Evolutionary conservation across 1,140 invertebrate genomes (phyloP), one percentile per base, ranked within the genome.

Genomic region (Heliconius nattereri): DNA sequence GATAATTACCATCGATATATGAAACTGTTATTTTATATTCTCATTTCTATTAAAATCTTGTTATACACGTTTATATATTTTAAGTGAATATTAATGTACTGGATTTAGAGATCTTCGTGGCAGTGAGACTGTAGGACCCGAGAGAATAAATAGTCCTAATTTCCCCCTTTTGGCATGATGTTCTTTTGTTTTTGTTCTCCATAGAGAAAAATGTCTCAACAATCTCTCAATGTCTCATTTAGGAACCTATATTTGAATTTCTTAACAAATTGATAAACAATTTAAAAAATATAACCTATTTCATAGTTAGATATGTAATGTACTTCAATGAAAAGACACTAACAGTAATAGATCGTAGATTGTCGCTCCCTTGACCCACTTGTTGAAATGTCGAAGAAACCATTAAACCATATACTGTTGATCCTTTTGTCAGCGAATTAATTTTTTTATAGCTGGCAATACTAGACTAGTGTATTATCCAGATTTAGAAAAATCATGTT

Each of bases 341-440:
- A 49, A 73, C 40, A 49, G 23, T 66, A 66, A 66, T 66, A 66
- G 60, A 66, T 66, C 60, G 60, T 66, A 66, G 60, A 37, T 37
- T 71, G 76, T 78, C 54, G 76, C 8, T 73, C 76, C 76, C 76
- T 78, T 78, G 76, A 78, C 76, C 76, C 71, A 78, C 71, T 78
- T 78, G 71, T 73, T 52, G 71, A 45, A 54, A 66, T 26, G 75
- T 70, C 75, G 29, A 76, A 76, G 75, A 76, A 66, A 76, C 75
- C 60, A 71, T 70, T 76, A 76, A 70, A 71, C 52, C 57, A 66
- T 66, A 66, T 29, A 66, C n/a, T 66, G 60, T 66, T 13, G 60
- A 66, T 66, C 60, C 60, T 66, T 66, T 66, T 66, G 60, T 66
- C n/a, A 29, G 60, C 60, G 60, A 66, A 29, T 66, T 66, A 66